phyloP scores from a whole-genome alignment of 2,113 vertebrate genomes.

The Laticauda colubrina region DNA sequence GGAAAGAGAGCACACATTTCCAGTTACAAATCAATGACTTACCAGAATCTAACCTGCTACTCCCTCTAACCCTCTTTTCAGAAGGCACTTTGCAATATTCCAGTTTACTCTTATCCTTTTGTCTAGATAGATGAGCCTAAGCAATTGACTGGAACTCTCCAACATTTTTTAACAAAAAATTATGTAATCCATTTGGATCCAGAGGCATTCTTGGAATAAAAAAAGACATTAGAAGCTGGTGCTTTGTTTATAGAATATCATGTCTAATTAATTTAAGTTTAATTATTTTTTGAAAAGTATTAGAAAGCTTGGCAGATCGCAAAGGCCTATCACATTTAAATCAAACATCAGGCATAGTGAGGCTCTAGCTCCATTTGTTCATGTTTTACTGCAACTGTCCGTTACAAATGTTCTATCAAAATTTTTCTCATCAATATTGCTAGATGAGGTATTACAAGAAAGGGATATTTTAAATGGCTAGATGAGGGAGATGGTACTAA shows the following conservation, averaged over 20 bases:
- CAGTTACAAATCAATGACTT: not conserved
- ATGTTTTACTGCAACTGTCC: not conserved
- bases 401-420: not conserved
- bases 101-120: not conserved
- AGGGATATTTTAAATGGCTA: not conserved
- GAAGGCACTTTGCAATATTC: not conserved
- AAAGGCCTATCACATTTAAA: not conserved
- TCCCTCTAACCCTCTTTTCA: not conserved
- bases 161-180: not conserved
- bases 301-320: not conserved
- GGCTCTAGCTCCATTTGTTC: not conserved
- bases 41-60: not conserved
- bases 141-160: not conserved
- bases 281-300: not conserved
- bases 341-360: not conserved
- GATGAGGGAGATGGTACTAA: not conserved
- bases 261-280: not conserved
- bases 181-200: not conserved
- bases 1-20: not conserved
- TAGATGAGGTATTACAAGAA: conserved; percentile 10
- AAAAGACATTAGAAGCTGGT: not conserved
- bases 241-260: not conserved
- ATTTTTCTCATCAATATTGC: not conserved
- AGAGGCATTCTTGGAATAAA: not conserved
- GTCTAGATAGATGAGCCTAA: not conserved